Evolutionary conservation across 2,797 vertebrate species (phyloP).

Genomic region (Leucoraja ocellata): DNA sequence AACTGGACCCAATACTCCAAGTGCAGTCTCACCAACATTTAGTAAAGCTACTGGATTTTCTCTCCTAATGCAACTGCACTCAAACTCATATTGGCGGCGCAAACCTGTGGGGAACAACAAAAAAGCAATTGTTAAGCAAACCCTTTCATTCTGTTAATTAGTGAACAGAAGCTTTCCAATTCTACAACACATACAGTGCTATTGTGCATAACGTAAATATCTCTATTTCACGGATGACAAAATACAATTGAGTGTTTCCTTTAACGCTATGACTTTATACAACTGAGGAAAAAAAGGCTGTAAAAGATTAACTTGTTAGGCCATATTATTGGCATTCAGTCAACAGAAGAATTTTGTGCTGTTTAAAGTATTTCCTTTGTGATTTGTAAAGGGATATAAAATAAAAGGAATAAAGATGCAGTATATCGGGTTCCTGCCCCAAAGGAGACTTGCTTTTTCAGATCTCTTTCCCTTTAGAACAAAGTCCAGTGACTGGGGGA

Average conservation of each 20-base stretch:
- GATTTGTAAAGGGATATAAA: background rate
- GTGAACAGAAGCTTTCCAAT: background rate
- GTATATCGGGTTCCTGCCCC: background rate
- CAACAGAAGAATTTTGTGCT: background rate
- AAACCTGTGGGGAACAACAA: background rate
- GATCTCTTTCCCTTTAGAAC: background rate
- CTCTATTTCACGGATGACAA: constrained; percentile 9
- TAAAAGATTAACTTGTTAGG: constrained; percentile 23
- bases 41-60: background rate
- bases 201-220: background rate
- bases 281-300: background rate
- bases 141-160: background rate
- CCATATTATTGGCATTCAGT: background rate
- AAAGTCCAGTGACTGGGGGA: background rate
- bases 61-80: background rate
- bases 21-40: no score
- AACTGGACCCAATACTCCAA: no score
- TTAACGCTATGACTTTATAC: background rate
- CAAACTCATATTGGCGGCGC: no score
- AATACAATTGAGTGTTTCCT: background rate
- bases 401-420: background rate
- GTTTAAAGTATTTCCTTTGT: background rate
- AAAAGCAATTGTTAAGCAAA: background rate
- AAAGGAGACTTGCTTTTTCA: background rate
- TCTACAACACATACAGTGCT: background rate